A percentile compares a stretch with the other conserved stretches of the same genome.
Conservation (phyloP, 1,140 invertebrate species). For the Pseudoatta argentina region DNA sequence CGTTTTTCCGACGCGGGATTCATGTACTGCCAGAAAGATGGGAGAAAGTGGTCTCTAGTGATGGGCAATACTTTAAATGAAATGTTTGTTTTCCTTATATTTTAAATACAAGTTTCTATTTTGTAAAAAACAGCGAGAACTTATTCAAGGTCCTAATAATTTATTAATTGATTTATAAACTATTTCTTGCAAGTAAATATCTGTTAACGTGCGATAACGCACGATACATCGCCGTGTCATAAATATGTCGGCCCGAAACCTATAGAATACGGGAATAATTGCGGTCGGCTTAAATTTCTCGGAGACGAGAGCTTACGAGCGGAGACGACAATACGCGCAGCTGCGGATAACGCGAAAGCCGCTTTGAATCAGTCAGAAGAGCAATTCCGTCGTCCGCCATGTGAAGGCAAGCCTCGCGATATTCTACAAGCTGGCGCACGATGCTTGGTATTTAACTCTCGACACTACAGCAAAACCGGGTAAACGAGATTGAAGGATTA, state of each 20-base stretch:
- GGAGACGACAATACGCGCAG: slow-evolving; percentile 53
- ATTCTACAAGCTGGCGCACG: slow-evolving; percentile 39
- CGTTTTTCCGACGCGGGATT: too few species aligned
- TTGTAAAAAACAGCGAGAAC: too few species aligned
- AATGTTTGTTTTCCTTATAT: too few species aligned
- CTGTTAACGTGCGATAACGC: slow-evolving; percentile 2
- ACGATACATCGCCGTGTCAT: not conserved
- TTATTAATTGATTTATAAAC: not conserved
- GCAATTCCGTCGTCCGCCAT: slow-evolving; percentile 54
- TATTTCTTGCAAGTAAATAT: not conserved
- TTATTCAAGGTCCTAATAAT: too few species aligned
- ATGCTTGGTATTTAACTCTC: slow-evolving; percentile 72
- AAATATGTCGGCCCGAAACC: slow-evolving; percentile 61
- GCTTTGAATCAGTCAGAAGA: slow-evolving; percentile 68
- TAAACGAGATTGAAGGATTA: slow-evolving; percentile 51
- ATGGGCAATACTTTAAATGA: too few species aligned
- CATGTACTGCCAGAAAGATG: too few species aligned
- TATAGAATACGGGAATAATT: slow-evolving; percentile 47
- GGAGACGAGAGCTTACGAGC: slow-evolving; percentile 36
- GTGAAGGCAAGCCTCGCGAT: slow-evolving; percentile 37
- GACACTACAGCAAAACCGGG: slow-evolving; percentile 19
- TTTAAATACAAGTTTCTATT: too few species aligned
- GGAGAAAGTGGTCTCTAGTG: too few species aligned
- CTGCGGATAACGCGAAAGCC: slow-evolving; percentile 64
- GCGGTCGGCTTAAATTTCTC: slow-evolving; percentile 57